These are phyloP conservation scores for Nipponia nippon DNA, from an alignment of 2,113 vertebrate species.

Conservation along the genomic window DNA sequence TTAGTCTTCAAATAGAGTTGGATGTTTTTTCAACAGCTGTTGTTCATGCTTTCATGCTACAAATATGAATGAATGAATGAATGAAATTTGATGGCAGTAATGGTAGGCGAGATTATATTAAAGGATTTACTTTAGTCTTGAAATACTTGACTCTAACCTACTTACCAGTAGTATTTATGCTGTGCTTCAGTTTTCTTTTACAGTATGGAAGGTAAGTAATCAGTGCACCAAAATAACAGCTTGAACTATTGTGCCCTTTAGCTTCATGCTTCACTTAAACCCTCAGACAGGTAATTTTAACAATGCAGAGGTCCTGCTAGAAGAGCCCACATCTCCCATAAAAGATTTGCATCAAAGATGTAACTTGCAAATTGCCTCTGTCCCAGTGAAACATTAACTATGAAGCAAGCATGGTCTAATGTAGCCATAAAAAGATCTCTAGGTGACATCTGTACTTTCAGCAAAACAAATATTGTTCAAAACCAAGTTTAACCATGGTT, in stretches of 20 bases:
- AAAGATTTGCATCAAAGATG: not conserved
- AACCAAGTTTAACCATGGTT: not conserved
- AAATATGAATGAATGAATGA: not conserved
- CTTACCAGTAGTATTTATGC: not conserved
- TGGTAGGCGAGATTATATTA: not conserved
- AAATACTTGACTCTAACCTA: not conserved
- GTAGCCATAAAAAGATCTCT: not conserved
- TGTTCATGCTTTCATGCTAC: not conserved
- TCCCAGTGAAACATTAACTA: constrained; percentile 24
- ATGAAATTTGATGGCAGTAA: not conserved
- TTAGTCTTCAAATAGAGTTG: not conserved
- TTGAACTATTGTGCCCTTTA: not conserved
- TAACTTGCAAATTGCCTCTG: not conserved
- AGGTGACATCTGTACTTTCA: not conserved
- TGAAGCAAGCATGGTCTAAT: not conserved
- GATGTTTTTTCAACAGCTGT: not conserved
- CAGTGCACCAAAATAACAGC: not conserved
- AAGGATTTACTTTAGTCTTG: not conserved
- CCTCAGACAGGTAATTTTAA: not conserved
- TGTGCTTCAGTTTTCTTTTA: not conserved
- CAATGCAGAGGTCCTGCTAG: not conserved
- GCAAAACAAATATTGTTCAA: constrained; percentile 15
- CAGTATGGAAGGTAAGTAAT: not conserved
- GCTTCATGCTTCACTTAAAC: not conserved
- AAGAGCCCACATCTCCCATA: not conserved